Evolutionary conservation across 2,113 vertebrate genomes (phyloP), one percentile per base, ranked within the genome.

Genomic region (Hydropotes inermis): DNA sequence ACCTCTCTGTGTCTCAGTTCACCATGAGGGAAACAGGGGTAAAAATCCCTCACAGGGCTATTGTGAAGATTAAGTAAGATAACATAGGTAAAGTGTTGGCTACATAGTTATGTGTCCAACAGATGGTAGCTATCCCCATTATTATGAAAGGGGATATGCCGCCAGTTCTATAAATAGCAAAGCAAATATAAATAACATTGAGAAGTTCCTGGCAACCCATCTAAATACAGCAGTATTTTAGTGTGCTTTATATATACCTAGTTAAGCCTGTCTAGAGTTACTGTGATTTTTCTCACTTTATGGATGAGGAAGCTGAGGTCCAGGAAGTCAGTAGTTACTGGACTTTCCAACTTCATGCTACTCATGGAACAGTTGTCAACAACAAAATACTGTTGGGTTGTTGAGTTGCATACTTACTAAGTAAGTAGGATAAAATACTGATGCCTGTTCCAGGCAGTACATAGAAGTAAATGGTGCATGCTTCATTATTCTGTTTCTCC

Each of bases 221-320:
- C 96, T 88, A 97, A 96, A 97, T 86, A 82, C 97, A 74, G 86
- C 36, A 85, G 76, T 94, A 93, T 97, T 97, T 97, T 94, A 95
- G 96, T 88, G 93, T 86, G 85, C 94, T 95, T 97, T 97, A 60
- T 94, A 91, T 89, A 87, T 55, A 33, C 90, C 93, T 84, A 78
- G 96, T 95, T 97, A 95, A 98, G 96, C 96, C 96, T 94, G 54
- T 95, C 96, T 97, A 92, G 95, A 60, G 88, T 98, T 95, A 97
- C 97, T 89, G 97, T 94, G 97, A 98, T 97, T 98, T 95, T 97
- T 96, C 97, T 97, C 97, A 97, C 96, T 97, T 97, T 98, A 97
- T 86, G 92, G 95, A 97, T 60, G 87, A 97, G 91, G 97, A 97
- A 97, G 98, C 67, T 90, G 95, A 96, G 94, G 92, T 92, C 92